Evolutionary conservation across 1,140 invertebrate genomes (phyloP), one percentile per base, ranked within the genome.

Genomic region (Elysia chlorotica): DNA sequence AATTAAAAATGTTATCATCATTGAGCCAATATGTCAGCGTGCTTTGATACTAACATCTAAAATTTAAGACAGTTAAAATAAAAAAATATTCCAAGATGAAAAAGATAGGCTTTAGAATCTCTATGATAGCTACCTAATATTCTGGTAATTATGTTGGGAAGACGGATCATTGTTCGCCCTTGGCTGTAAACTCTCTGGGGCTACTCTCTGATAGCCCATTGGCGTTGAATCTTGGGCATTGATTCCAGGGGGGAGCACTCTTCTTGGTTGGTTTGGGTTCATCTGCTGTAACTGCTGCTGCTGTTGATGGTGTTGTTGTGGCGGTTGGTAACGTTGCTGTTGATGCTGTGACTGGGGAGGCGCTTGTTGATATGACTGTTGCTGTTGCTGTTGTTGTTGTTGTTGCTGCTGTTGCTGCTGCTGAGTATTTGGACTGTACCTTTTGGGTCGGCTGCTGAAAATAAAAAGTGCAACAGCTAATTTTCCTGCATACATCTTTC

Each of bases 341-440:
- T 74, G 74, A 63, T 80, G 78, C 37, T 80, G 75, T 30, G 77
- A 74, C 41, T 80, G 73, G 4, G 76, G 71, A 30, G 78, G 76
- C 30, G 76, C 76, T 37, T 82, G 76, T 48, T 78, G 56, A 59
- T 66, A 61, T 25, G 78, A 77, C 28, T 79, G 79, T 56, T 78
- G 76, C 10, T 68, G 67, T 14, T 81, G 80, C 5, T 81, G 83
- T 62, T 80, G 84, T 4, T 79, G 80, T 25, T 81, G 72, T 38
- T 81, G 82, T 59, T 81, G 83, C 37, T 80, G 72, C 14, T 83
- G 74, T 37, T 73, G 61, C 35, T 28, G 31, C 17, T 14, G 25
- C 25, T 59, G 56, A 17, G 17, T 65, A 36, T 33, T 68, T 31
- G 28, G 66, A 37, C 48, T 56, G 30, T 54, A 41, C 37, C n/a